Percentiles rank a stretch among this genome's conserved stretches.
Evolutionary conservation across 2,888 invertebrate species (phyloP).

Genomic region (Ephialtes manifestator): DNA sequence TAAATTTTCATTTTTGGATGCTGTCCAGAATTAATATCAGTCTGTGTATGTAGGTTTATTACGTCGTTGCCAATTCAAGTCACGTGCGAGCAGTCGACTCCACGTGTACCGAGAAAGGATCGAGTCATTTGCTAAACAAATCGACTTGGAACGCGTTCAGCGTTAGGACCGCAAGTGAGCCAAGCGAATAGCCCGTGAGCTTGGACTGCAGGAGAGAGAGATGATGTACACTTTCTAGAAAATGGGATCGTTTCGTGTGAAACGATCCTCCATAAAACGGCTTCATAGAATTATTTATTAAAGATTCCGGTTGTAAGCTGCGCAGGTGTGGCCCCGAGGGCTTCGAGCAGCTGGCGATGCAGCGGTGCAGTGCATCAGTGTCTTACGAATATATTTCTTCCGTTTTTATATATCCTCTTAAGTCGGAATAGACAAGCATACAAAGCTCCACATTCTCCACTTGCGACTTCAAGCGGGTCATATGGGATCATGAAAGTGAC

Average conservation of each 20-base stretch:
- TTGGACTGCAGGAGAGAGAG: background rate
- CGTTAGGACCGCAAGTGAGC: background rate
- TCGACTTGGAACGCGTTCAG: constrained; percentile 37
- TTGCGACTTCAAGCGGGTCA: background rate
- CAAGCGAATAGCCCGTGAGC: constrained; percentile 28
- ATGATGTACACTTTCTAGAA: constrained; percentile 6
- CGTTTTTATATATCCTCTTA: constrained; percentile 20
- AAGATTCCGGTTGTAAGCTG: constrained; percentile 17
- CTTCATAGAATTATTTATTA: constrained; percentile 50
- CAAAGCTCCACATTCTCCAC: constrained; percentile 4
- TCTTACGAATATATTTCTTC: constrained; percentile 31
- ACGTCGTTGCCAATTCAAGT: constrained; percentile 22
- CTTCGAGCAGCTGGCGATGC: constrained; percentile 11
- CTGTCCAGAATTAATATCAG: background rate
- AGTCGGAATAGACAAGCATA: background rate
- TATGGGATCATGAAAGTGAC: constrained; percentile 57
- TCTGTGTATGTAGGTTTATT: background rate
- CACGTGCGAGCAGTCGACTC: constrained; percentile 35
- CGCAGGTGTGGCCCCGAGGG: constrained; percentile 10
- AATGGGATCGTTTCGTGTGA: constrained; percentile 33
- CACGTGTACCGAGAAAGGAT: constrained; percentile 14
- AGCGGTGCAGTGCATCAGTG: constrained; percentile 15
- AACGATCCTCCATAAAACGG: constrained; percentile 44
- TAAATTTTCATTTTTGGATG: background rate
- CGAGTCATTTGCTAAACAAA: constrained; percentile 44